These are phyloP conservation scores for Eutrigla gurnardus DNA, from an alignment of 2,797 vertebrate species.

Conservation along the genomic window DNA sequence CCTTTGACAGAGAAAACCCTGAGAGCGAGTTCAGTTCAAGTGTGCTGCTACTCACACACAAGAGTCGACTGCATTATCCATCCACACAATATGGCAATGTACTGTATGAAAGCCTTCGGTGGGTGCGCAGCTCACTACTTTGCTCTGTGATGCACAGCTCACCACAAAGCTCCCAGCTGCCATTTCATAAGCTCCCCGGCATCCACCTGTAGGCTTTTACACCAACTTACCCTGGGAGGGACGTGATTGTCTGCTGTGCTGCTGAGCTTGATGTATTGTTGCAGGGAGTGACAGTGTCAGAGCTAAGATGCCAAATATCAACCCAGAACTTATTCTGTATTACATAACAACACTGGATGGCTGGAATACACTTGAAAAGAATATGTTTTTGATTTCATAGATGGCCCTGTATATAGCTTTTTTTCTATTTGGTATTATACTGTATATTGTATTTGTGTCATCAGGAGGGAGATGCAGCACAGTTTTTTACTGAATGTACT, in stretches of 20 bases:
- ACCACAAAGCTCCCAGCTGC: slow-evolving; percentile 1
- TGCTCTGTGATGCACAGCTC: slow-evolving; percentile 2
- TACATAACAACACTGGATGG: background rate
- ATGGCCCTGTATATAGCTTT: background rate
- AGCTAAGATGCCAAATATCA: slow-evolving; percentile 4
- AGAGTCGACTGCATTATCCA: slow-evolving; percentile 1
- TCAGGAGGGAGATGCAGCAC: background rate
- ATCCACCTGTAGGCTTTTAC: slow-evolving; percentile 12
- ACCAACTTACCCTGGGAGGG: background rate
- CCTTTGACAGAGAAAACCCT: background rate
- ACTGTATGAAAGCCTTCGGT: slow-evolving; percentile 14
- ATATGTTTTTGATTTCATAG: slow-evolving; percentile 8
- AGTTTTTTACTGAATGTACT: background rate
- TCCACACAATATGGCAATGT: background rate
- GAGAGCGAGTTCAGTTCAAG: background rate
- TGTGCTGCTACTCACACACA: background rate
- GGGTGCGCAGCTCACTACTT: background rate
- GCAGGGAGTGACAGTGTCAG: slow-evolving; percentile 14
- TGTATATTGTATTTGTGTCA: slow-evolving; percentile 1
- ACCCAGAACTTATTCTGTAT: slow-evolving; percentile 4
- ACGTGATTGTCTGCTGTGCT: slow-evolving; percentile 11
- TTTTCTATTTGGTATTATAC: background rate
- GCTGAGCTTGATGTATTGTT: slow-evolving; percentile 9
- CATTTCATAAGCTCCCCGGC: background rate
- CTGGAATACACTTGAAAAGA: background rate